A percentile compares a stretch with the other conserved stretches of the same genome.
Conservation (phyloP, 2,888 invertebrate species). For the Sphaerophoria taeniata region DNA sequence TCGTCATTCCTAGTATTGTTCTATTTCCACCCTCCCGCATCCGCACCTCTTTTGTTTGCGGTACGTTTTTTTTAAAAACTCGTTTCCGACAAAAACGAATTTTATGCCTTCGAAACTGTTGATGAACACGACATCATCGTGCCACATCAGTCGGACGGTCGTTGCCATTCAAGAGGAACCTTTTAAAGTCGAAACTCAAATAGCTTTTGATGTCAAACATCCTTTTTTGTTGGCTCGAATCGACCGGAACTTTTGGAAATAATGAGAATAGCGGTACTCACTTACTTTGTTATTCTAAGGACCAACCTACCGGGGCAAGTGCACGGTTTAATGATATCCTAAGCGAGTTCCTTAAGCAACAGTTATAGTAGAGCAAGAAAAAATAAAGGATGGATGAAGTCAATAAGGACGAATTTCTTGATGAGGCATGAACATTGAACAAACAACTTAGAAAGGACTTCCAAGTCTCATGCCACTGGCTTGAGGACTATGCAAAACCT, state of each 20-base stretch:
- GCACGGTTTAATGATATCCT: slow-evolving; percentile 63
- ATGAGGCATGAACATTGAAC: slow-evolving; percentile 63
- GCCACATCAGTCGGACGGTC: neutral
- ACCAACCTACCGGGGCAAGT: slow-evolving; percentile 35
- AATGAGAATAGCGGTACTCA: neutral
- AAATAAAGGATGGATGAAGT: slow-evolving; percentile 12
- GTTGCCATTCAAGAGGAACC: slow-evolving; percentile 13
- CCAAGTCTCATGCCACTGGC: neutral
- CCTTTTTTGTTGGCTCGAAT: neutral
- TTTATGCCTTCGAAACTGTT: slow-evolving; percentile 31
- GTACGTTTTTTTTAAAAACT: slow-evolving; percentile 1
- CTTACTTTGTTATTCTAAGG: neutral
- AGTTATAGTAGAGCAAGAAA: slow-evolving; percentile 2
- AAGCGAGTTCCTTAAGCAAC: slow-evolving; percentile 58
- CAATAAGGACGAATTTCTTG: slow-evolving; percentile 32
- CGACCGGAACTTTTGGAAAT: neutral
- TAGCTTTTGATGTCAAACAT: slow-evolving; percentile 49
- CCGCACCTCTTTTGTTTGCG: slow-evolving; percentile 7
- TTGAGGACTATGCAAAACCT: slow-evolving; percentile 36
- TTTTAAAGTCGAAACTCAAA: slow-evolving; percentile 62
- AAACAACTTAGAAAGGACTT: slow-evolving; percentile 46
- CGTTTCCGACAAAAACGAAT: slow-evolving; percentile 33
- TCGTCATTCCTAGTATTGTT: neutral
- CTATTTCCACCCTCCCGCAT: slow-evolving; percentile 50
- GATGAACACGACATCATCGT: slow-evolving; percentile 41